Evolutionary conservation across 2,797 vertebrate species (phyloP).

Genomic region (Oreortyx pictus): DNA sequence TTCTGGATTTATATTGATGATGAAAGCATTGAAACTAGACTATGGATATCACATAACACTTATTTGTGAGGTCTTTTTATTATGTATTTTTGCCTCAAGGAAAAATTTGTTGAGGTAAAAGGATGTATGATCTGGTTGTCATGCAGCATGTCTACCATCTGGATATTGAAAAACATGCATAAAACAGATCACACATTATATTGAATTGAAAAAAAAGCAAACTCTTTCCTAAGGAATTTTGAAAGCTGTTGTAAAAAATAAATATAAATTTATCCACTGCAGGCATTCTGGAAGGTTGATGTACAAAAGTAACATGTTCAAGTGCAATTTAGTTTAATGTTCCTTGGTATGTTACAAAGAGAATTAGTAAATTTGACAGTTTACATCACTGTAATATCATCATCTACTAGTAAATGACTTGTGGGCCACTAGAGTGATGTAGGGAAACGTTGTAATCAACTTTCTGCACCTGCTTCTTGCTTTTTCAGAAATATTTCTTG

Average conservation of each 20-base stretch:
- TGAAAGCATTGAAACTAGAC: background rate
- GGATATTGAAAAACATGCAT: background rate
- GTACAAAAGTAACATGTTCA: background rate
- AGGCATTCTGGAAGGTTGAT: background rate
- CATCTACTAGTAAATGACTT: background rate
- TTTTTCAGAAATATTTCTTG: background rate
- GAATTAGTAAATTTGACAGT: background rate
- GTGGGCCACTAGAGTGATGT: background rate
- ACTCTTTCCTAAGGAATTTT: background rate
- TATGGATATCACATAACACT: background rate
- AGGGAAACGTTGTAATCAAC: background rate
- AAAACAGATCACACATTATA: background rate
- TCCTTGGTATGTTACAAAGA: background rate
- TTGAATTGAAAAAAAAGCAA: background rate
- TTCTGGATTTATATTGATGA: background rate
- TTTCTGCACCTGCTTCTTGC: background rate
- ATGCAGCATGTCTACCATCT: background rate
- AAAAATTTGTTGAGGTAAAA: conserved; percentile 8
- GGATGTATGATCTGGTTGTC: background rate
- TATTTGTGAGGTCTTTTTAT: background rate
- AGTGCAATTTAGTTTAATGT: background rate
- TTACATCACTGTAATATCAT: background rate
- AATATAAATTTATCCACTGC: background rate
- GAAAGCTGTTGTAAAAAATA: background rate
- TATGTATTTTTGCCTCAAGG: background rate